Base-by-base conservation (phyloP, 2,888 invertebrate species). In the Rhamnusium bicolor region DNA sequence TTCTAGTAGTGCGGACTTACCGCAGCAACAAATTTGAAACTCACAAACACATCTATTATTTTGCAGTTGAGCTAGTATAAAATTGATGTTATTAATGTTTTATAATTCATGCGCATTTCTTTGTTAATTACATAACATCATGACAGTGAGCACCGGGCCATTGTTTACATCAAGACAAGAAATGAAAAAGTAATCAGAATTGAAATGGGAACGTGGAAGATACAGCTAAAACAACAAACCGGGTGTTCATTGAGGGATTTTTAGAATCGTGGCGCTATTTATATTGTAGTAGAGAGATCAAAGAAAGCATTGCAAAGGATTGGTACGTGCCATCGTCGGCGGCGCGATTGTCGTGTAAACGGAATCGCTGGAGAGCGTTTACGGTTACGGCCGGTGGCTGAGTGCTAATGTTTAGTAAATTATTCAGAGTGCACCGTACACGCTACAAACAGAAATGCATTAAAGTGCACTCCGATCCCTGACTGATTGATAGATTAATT, bases 361-460 rank as follows among this genome's bases (percentile, higher is more conserved):
- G 78, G 80, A 84, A 81, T 83, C 86, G 81, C 85, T 76, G 79
- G 85, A 85, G 86, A 84, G 85, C 85, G 83, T 85, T 86, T 85
- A 85, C 82, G 85, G 83, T 84, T 83, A 84, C 84, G 81, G 81
- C 84, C 80, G 84, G 81, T 80, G 83, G 84, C 82, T 82, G 83
- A 83, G 86, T 84, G 85, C 85, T 84, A 85, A 86, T 86, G 86
- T 87, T 86, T 84, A 82, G 84, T 86, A 84, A 86, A 86, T 87
- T 86, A 87, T 87, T 85, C 85, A 87, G 84, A 83, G 83, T 84
- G 85, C 85, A 84, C 84, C 84, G 85, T 83, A 82, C 83, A 83
- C 82, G 83, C 83, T 79, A 81, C 82, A 78, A 81, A 81, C 81
- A 82, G 81, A 82, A 84, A 83, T 86, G 85, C 85, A 85, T 85